These are phyloP conservation scores for Caenorhabditis sinica DNA, from an alignment of 2,888 invertebrate species.

Conservation along the genomic window DNA sequence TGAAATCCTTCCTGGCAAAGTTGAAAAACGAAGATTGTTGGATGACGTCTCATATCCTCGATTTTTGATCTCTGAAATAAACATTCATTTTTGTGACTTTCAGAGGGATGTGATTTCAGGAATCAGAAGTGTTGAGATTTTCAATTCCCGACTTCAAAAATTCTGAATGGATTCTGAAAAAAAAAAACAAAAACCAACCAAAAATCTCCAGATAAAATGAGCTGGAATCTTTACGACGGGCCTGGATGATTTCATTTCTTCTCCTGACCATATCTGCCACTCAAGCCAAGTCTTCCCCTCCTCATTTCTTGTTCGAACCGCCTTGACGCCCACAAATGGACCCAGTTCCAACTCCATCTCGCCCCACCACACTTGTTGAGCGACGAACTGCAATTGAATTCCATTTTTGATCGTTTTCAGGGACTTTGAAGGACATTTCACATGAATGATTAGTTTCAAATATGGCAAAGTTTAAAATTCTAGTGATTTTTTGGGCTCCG, in stretches of 20 bases:
- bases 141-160: background rate
- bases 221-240: background rate
- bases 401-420: no score
- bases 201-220: background rate
- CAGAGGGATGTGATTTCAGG: background rate
- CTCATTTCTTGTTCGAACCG: background rate
- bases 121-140: background rate
- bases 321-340: background rate
- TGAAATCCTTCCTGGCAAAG: background rate
- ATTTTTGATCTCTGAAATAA: background rate
- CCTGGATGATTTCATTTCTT: background rate
- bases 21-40: background rate
- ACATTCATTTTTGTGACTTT: background rate
- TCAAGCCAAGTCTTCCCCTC: background rate
- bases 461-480: no score
- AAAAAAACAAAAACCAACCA: background rate
- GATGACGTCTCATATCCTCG: background rate
- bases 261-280: background rate
- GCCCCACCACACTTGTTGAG: background rate
- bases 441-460: no score
- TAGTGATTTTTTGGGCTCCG: no score
- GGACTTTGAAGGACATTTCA: no score
- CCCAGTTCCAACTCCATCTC: background rate
- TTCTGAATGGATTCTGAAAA: background rate
- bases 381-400: background rate